Percentiles rank a stretch among this genome's conserved stretches.
phyloP scores from a whole-genome alignment of 2,888 invertebrate species.

The Podotricha telesiphe region DNA sequence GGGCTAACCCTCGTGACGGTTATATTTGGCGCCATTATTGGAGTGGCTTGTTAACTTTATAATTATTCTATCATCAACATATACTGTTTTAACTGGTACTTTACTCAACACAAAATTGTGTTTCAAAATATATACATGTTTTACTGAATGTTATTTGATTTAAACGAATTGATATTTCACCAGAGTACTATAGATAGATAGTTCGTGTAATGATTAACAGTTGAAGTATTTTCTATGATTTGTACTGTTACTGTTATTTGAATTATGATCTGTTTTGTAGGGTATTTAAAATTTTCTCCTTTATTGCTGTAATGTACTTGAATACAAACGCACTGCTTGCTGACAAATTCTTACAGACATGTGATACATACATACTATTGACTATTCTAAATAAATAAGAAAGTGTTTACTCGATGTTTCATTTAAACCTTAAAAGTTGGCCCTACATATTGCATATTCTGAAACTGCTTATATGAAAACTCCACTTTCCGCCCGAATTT shows the following conservation, averaged over 20 bases:
- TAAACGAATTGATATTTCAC: not conserved
- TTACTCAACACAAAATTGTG: too few species aligned
- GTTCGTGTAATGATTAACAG: not conserved
- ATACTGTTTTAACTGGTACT: conserved; percentile 11
- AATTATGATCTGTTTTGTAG: conserved; percentile 16
- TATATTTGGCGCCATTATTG: not conserved
- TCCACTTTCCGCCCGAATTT: too few species aligned
- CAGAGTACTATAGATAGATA: not conserved
- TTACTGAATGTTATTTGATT: not conserved
- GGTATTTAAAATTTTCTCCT: not conserved
- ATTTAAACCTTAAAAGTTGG: conserved; percentile 43
- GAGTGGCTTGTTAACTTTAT: not conserved
- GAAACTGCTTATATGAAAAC: not conserved
- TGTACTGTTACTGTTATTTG: not conserved
- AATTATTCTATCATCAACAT: not conserved
- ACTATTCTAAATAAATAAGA: conserved; percentile 78
- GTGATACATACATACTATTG: conserved; percentile 77
- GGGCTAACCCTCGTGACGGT: not conserved
- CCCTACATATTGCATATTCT: not conserved
- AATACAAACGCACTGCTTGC: conserved; percentile 67
- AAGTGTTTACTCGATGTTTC: conserved; percentile 64
- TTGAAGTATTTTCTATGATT: not conserved
- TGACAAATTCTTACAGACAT: conserved; percentile 74
- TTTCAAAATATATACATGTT: not conserved
- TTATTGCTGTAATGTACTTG: conserved; percentile 42